A percentile compares a stretch with the other conserved stretches of the same genome.
Conservation (phyloP, 2,113 vertebrate genomes). For the Pelobates fuscus region DNA sequence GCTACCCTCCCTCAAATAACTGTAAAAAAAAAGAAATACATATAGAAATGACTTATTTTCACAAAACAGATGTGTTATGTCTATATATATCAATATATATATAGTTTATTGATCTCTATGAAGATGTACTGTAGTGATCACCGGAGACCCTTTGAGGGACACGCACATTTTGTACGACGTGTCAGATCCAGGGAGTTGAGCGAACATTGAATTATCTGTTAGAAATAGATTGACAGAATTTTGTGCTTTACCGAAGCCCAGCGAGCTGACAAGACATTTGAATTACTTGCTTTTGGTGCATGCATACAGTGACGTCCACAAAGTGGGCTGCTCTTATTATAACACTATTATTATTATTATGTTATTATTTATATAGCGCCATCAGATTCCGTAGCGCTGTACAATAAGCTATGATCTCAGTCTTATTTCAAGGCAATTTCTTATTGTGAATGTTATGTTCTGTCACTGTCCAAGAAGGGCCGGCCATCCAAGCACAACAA, state of each 20-base stretch:
- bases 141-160: conserved; percentile 4
- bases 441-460: neutral
- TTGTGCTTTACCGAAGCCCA: too few species aligned
- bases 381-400: too few species aligned
- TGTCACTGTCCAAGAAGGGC: neutral
- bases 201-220: neutral
- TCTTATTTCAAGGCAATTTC: too few species aligned
- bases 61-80: conserved; percentile 71
- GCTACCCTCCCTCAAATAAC: conserved; percentile 60
- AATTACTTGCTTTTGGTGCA: too few species aligned
- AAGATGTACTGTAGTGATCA: conserved; percentile 63
- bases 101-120: conserved; percentile 61
- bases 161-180: neutral
- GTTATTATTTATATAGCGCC: too few species aligned
- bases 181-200: neutral
- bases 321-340: too few species aligned
- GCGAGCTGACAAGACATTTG: too few species aligned
- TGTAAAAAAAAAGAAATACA: conserved; percentile 54
- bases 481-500: conserved; percentile 33
- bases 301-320: too few species aligned
- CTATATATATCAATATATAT: conserved; percentile 52
- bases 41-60: conserved; percentile 67
- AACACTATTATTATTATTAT: too few species aligned
- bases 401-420: too few species aligned
- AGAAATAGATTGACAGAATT: neutral